A percentile compares a stretch with the other conserved stretches of the same genome.
Conservation (phyloP, 1,140 invertebrate species). For the Drosophila trapezifrons region DNA sequence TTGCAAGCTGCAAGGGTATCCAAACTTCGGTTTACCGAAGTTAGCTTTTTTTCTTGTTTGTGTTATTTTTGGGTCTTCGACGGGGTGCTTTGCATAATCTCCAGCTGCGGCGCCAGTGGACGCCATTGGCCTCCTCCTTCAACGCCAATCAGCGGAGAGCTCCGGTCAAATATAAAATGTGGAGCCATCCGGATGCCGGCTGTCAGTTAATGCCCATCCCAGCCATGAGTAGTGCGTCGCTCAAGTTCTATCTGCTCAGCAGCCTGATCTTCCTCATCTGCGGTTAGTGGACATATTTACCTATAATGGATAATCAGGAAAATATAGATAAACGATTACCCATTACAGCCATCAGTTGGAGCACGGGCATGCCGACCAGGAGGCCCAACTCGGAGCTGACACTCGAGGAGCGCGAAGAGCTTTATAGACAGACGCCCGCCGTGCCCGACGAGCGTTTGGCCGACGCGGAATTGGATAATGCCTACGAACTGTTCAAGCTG, state of each 20-base stretch:
- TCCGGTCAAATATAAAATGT: constrained; percentile 56
- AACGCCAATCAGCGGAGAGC: constrained; percentile 53
- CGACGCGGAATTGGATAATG: constrained; percentile 65
- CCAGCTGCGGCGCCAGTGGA: constrained; percentile 23
- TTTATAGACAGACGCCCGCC: constrained; percentile 29
- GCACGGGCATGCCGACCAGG: not conserved
- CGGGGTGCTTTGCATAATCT: constrained; percentile 54
- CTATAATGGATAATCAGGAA: not conserved
- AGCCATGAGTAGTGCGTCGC: constrained; percentile 35
- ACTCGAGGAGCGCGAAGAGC: constrained; percentile 10
- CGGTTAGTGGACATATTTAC: constrained; percentile 19
- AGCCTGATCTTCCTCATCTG: constrained; percentile 33
- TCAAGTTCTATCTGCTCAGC: constrained; percentile 32
- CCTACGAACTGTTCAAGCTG: constrained; percentile 23
- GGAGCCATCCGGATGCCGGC: constrained; percentile 39
- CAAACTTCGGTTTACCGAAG: too few species aligned
- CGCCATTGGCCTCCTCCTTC: constrained; percentile 41
- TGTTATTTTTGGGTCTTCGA: constrained; percentile 37
- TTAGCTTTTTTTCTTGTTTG: constrained; percentile 35
- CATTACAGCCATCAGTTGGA: constrained; percentile 26
- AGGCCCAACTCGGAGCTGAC: not conserved
- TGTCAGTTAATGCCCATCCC: constrained; percentile 50
- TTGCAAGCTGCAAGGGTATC: too few species aligned
- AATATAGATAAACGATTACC: constrained; percentile 10
- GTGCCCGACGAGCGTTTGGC: constrained; percentile 49